A percentile compares a stretch with the other conserved stretches of the same genome.
These are phyloP conservation scores for Heliothis peltigera DNA, from an alignment of 2,888 invertebrate genomes.

Conservation along the genomic window DNA sequence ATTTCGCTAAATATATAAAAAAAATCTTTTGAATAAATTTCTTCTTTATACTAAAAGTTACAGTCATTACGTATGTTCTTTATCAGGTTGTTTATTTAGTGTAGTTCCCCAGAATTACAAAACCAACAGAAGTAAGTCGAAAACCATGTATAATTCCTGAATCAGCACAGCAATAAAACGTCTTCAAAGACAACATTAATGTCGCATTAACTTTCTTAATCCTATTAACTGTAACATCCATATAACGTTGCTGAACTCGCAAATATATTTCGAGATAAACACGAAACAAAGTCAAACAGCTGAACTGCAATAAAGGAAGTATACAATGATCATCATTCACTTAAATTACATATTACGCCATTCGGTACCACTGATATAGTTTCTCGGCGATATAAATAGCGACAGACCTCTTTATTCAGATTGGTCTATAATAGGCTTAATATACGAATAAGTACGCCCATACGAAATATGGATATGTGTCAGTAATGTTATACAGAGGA, in stretches of 20 bases:
- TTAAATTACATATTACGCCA: conserved; percentile 69
- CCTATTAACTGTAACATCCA: conserved; percentile 56
- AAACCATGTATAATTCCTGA: conserved; percentile 47
- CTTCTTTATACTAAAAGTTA: conserved; percentile 21
- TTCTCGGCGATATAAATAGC: conserved; percentile 48
- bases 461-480: conserved; percentile 37
- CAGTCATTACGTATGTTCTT: conserved; percentile 7
- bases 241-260: conserved; percentile 58
- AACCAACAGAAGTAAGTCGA: conserved; percentile 46
- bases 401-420: conserved; percentile 31
- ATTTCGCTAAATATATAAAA: conserved; percentile 4
- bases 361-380: conserved; percentile 54
- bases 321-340: conserved; percentile 75
- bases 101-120: conserved; percentile 29
- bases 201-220: conserved; percentile 58
- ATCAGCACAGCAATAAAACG: conserved; percentile 52
- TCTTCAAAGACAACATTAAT: conserved; percentile 57
- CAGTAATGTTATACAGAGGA: conserved; percentile 13
- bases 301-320: conserved; percentile 67
- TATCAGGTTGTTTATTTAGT: conserved; percentile 23
- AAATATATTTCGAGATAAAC: conserved; percentile 56
- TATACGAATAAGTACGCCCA: conserved; percentile 47
- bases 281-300: conserved; percentile 47
- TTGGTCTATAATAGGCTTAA: conserved; percentile 40
- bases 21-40: conserved; percentile 13